Evolutionary conservation across 2,113 vertebrate species (phyloP), one percentile per base, ranked within the genome.

Genomic region (Spilogale gracilis): DNA sequence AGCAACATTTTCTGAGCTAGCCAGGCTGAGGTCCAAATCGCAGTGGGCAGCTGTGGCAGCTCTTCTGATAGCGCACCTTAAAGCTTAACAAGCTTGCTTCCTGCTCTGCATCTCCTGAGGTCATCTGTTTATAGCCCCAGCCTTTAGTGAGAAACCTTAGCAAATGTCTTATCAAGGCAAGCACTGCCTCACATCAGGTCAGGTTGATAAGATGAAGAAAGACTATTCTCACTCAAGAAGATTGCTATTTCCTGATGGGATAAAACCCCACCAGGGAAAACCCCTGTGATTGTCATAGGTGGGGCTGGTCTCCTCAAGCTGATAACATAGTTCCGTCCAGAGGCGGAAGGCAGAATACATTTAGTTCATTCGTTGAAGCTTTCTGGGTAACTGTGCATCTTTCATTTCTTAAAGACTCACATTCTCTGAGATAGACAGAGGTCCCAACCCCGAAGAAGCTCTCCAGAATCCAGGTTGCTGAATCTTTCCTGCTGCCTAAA

Each of bases 231-330:
- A 82, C 27, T 52, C 38, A 63, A 83, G 95, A 94, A 94, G 50
- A 87, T 2, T 91, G 58, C 45, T 94, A 95, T 98, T 98, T 99
- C 99, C 98, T 98, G 69, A 54, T 98, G 43, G 73, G 13, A 18
- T 76, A 87, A 96, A 48, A 81, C 9, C n/a, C 78, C 60, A 0
- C 93, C 91, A 96, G 99, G 98, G 98, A 98, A 98, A 97, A 98
- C 92, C 97, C 98, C 96, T 1, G 1, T 0, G 0, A 23, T 7
- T 94, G 83, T 48, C 27, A 84, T 91, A 85, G 86, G 8, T 11
- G 67, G 4, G 5, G 63, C 65, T 0, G 27, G 84, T 32, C 97
- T 97, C 1, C 84, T 73, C 1, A 10, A 78, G 86, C 78, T 91
- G 92, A 97, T 98, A 98, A 98, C 97, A 96, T 91, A 95, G 58